Evolutionary conservation across 2,888 invertebrate species (phyloP), one percentile per base, ranked within the genome.

Genomic region (Sinohyriopsis cumingii): DNA sequence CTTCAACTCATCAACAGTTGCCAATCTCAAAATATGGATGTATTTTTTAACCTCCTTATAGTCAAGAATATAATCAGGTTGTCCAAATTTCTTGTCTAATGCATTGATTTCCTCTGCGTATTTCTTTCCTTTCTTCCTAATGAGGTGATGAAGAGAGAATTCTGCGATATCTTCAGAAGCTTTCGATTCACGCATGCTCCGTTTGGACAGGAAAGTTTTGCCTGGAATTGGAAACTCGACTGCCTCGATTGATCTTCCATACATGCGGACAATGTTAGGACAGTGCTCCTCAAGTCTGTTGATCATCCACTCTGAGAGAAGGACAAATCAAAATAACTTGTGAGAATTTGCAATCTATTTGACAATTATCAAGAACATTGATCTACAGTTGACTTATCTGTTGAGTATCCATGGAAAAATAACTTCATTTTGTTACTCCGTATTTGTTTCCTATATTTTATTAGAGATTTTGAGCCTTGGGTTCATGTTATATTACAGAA

Each of bases 221-320:
- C 78, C 75, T 12, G 88, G 88, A 20, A 86, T 73, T 2, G 87
- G 87, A 65, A 79, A 88, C 28, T 82, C 82, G 20, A 75, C 65
- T n/a, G n/a, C n/a, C n/a, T n/a, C n/a, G n/a, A n/a, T n/a, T n/a
- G n/a, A n/a, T n/a, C n/a, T n/a, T n/a, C n/a, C n/a, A n/a, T n/a
- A n/a, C n/a, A n/a, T n/a, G n/a, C n/a, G n/a, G n/a, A n/a, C n/a
- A n/a, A n/a, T n/a, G n/a, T n/a, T n/a, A n/a, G n/a, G n/a, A n/a
- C n/a, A n/a, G n/a, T n/a, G n/a, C n/a, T n/a, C n/a, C n/a, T n/a
- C n/a, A n/a, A n/a, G n/a, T n/a, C n/a, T n/a, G n/a, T n/a, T n/a
- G n/a, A n/a, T n/a, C n/a, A 81, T 69, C 71, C 67, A 70, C 61
- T 65, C 83, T 83, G 59, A 22, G 73, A 74, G 24, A 53, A 57